Evolutionary conservation across 2,113 vertebrate genomes (phyloP).

Genomic region (Cygnus atratus): DNA sequence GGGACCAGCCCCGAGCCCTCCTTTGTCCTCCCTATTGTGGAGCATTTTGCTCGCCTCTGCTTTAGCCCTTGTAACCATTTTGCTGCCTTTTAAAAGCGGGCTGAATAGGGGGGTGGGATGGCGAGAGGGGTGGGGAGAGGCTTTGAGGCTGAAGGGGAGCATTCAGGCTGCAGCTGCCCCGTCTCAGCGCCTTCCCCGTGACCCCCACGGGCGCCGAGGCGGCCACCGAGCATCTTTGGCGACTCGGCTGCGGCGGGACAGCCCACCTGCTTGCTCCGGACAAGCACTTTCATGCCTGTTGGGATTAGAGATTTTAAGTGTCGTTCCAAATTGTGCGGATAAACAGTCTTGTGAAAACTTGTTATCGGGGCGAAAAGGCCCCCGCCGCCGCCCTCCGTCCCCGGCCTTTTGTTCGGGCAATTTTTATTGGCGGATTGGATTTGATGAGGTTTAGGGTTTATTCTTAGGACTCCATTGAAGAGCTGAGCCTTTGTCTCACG

Average conservation of each 20-base stretch:
- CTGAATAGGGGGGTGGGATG: conserved; percentile 68
- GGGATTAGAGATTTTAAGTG: conserved; percentile 89
- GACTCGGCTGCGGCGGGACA: conserved; percentile 33
- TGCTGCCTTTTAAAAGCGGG: conserved; percentile 45
- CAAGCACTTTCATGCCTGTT: conserved; percentile 86
- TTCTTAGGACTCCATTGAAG: conserved; percentile 89
- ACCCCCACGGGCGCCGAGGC: conserved; percentile 47
- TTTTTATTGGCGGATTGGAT: conserved; percentile 90
- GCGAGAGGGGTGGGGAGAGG: neutral
- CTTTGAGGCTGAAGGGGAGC: conserved; percentile 64
- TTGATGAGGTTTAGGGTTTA: conserved; percentile 90
- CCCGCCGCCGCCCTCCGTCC: conserved; percentile 65
- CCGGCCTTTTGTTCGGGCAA: conserved; percentile 79
- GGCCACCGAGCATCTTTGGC: conserved; percentile 69
- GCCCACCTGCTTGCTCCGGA: conserved; percentile 72
- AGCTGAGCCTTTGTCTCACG: conserved; percentile 82
- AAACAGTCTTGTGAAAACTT: conserved; percentile 86
- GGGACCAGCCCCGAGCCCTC: conserved; percentile 37
- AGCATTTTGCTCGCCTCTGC: conserved; percentile 73
- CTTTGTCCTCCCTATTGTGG: conserved; percentile 70
- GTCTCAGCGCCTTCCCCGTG: conserved; percentile 58
- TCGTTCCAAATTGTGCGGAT: conserved; percentile 77
- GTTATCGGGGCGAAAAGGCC: conserved; percentile 83
- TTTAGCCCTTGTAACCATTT: conserved; percentile 67
- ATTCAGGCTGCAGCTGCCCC: conserved; percentile 77